Percentiles rank a stretch among this genome's conserved stretches.
phyloP scores from a whole-genome alignment of 1,140 invertebrate species.

The Drosophila chauvacae region DNA sequence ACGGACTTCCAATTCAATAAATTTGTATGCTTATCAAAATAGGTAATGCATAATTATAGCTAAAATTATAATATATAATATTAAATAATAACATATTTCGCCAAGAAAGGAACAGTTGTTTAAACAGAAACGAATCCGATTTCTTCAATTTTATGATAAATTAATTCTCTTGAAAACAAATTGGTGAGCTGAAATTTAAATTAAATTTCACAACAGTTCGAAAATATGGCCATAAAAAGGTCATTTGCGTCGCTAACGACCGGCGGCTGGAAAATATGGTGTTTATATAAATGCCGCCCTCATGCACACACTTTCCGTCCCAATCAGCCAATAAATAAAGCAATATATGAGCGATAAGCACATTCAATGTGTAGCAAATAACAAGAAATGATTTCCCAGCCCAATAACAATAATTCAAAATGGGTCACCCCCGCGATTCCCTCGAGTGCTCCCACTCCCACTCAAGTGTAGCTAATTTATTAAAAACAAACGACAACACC shows the following conservation, averaged over 20 bases:
- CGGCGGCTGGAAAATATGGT: conserved; percentile 46
- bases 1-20: background rate
- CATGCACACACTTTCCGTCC: conserved; percentile 11
- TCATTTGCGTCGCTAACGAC: conserved; percentile 72
- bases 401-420: conserved; percentile 74
- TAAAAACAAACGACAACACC: conserved; percentile 61
- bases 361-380: conserved; percentile 47
- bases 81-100: too few species aligned
- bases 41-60: background rate
- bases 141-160: conserved; percentile 6
- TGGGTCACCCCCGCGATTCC: background rate
- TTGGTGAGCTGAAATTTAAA: conserved; percentile 17
- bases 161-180: background rate
- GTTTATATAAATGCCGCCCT: conserved; percentile 38
- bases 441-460: background rate
- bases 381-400: conserved; percentile 28
- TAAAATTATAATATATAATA: too few species aligned
- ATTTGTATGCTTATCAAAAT: background rate
- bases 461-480: conserved; percentile 62
- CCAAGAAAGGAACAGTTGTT: background rate
- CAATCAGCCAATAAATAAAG: conserved; percentile 76
- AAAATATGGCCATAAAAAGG: conserved; percentile 63
- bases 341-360: conserved; percentile 75
- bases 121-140: background rate
- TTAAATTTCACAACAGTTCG: conserved; percentile 22